Conservation (phyloP, 2,888 invertebrate genomes). For the Hyalella azteca region DNA sequence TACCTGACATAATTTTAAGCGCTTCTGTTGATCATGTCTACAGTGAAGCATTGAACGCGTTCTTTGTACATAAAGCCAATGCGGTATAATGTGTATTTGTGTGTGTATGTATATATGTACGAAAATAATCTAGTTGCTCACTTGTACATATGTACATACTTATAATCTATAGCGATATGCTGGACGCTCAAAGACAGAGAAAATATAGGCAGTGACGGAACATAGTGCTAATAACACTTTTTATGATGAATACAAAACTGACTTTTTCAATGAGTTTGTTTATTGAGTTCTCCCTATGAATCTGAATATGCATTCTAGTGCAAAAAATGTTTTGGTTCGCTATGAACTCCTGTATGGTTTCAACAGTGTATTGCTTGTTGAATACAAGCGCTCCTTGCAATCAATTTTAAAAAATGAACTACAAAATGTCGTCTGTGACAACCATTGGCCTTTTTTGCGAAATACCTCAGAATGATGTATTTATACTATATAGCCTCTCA, state of each 20-base stretch:
- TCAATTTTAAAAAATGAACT: too few species aligned
- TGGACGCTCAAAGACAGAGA: background rate
- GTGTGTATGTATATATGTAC: background rate
- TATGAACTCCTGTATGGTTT: too few species aligned
- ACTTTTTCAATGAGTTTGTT: background rate
- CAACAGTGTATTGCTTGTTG: too few species aligned
- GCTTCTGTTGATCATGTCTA: background rate
- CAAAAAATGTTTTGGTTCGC: too few species aligned
- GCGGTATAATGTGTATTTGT: background rate
- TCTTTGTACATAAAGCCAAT: background rate
- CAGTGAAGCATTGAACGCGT: background rate
- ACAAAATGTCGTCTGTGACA: too few species aligned
- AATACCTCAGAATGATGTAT: too few species aligned
- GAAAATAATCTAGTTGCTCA: conserved; percentile 4
- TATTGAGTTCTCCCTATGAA: background rate
- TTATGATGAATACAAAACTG: too few species aligned
- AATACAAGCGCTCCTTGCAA: too few species aligned
- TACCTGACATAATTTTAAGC: conserved; percentile 1
- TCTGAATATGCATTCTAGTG: too few species aligned
- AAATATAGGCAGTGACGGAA: background rate
- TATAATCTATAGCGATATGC: background rate
- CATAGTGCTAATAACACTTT: background rate
- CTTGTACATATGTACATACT: conserved; percentile 24
- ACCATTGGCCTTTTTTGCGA: too few species aligned
- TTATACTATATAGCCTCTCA: too few species aligned